These are phyloP conservation scores for Solenopsis invicta DNA, from an alignment of 1,140 invertebrate species.

Conservation along the genomic window DNA sequence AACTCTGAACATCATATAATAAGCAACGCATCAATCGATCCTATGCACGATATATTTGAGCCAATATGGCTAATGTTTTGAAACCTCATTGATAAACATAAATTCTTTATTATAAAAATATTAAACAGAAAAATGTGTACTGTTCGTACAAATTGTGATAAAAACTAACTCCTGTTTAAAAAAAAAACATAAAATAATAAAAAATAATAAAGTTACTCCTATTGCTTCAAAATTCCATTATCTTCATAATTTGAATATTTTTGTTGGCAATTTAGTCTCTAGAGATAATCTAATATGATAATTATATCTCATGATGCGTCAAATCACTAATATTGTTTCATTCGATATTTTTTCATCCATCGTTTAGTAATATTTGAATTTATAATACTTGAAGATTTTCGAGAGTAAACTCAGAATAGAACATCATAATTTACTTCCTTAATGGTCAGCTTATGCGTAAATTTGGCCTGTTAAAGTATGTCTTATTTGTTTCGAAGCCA, in stretches of 20 bases:
- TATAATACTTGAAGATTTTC: no score
- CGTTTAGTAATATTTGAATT: not conserved
- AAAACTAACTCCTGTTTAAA: not conserved
- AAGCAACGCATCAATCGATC: no score
- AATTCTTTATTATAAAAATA: not conserved
- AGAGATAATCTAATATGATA: not conserved
- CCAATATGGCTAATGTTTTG: not conserved
- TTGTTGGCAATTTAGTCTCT: slow-evolving; percentile 1
- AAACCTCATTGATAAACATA: not conserved
- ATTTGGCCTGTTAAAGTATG: no score
- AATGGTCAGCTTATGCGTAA: no score
- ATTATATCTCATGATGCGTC: not conserved
- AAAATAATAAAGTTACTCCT: not conserved
- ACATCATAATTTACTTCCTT: no score
- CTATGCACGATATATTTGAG: not conserved
- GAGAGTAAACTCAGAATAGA: no score
- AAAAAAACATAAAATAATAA: not conserved
- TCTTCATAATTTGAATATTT: slow-evolving; percentile 1
- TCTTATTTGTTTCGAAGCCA: no score
- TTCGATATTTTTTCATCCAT: slow-evolving; percentile 8
- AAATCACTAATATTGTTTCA: slow-evolving; percentile 7
- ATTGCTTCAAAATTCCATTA: not conserved
- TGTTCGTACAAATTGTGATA: not conserved
- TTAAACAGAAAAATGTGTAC: not conserved
- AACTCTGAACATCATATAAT: no score